Percentiles rank a stretch among this genome's conserved stretches.
These are phyloP conservation scores for Rhamnusium bicolor DNA, from an alignment of 2,888 invertebrate genomes.

Conservation along the genomic window DNA sequence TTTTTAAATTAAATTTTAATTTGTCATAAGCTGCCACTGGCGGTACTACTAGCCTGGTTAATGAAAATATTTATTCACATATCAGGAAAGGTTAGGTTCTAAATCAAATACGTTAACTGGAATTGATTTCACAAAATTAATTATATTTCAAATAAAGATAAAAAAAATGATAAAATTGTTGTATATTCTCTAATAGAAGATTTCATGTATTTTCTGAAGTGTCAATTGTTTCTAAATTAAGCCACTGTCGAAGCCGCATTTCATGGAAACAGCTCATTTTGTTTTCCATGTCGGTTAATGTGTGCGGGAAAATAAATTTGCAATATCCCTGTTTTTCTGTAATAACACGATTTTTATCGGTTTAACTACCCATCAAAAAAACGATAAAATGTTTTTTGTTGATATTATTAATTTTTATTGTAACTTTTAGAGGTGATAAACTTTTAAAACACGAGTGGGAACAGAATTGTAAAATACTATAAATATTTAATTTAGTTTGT, in stretches of 20 bases:
- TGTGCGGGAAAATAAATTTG: not conserved
- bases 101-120: not conserved
- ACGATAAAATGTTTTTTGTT: not conserved
- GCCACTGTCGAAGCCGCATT: not conserved
- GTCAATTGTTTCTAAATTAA: not conserved
- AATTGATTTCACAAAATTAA: not conserved
- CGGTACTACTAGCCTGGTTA: too few relatives aligned
- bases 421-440: constrained; percentile 11
- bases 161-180: not conserved
- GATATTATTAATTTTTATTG: not conserved
- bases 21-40: too few relatives aligned
- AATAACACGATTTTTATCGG: not conserved
- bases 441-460: constrained; percentile 2
- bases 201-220: not conserved
- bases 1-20: too few relatives aligned
- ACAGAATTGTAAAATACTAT: not conserved
- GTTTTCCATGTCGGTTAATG: not conserved
- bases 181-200: not conserved
- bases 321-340: not conserved
- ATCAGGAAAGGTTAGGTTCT: too few relatives aligned
- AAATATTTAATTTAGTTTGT: constrained; percentile 1
- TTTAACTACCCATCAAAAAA: not conserved
- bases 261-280: not conserved
- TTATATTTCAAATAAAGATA: not conserved
- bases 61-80: too few relatives aligned